phyloP scores from a whole-genome alignment of 1,140 invertebrate species.

The Carcinoscorpius rotundicauda region DNA sequence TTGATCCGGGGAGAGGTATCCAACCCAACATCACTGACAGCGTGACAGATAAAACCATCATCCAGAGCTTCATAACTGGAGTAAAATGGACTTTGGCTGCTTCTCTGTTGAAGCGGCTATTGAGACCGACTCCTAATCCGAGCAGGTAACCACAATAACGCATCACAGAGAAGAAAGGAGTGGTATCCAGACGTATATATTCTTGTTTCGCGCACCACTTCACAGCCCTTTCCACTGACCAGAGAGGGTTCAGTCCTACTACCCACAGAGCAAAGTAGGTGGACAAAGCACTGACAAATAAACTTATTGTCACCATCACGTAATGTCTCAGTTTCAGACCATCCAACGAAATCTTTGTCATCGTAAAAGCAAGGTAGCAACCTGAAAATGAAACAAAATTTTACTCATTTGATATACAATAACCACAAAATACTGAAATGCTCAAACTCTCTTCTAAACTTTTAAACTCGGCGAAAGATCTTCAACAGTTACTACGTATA shows the following conservation, averaged over 20 bases:
- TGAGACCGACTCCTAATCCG: conserved; percentile 33
- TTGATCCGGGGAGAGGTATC: too few relatives aligned
- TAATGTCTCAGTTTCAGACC: conserved; percentile 22
- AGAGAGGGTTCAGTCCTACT: conserved; percentile 40
- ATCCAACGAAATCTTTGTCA: conserved; percentile 25
- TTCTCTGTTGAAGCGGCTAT: conserved; percentile 17
- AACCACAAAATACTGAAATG: too few relatives aligned
- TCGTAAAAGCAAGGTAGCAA: conserved; percentile 25
- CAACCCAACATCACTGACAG: too few relatives aligned
- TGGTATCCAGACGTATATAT: conserved; percentile 44
- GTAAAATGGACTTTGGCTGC: conserved; percentile 15
- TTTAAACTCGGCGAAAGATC: too few relatives aligned
- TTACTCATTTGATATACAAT: too few relatives aligned
- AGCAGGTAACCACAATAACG: conserved; percentile 35
- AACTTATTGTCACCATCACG: conserved; percentile 19
- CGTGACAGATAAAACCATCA: too few relatives aligned
- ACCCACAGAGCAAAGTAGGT: conserved; percentile 30
- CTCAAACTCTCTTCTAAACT: too few relatives aligned
- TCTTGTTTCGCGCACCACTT: conserved; percentile 45
- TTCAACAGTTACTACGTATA: too few relatives aligned
- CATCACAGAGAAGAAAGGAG: conserved; percentile 43
- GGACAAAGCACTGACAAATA: conserved; percentile 24
- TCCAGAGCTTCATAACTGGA: conserved; percentile 5
- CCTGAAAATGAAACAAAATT: conserved; percentile 23
- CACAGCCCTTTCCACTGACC: conserved; percentile 42